Evolutionary conservation across 2,888 invertebrate genomes (phyloP).

Genomic region (Rhagonycha fulva): DNA sequence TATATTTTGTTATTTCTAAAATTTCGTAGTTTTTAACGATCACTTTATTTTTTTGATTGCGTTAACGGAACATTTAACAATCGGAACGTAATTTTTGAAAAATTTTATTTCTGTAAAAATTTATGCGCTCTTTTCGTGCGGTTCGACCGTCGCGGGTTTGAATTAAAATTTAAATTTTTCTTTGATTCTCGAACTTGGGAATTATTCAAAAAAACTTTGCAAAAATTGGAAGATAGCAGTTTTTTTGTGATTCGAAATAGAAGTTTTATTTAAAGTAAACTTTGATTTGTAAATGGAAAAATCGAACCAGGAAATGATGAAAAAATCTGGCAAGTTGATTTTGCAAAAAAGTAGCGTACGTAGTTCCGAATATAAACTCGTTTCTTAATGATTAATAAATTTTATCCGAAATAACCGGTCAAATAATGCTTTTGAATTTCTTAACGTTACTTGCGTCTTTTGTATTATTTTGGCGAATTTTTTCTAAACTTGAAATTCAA

Average conservation of each 20-base stretch:
- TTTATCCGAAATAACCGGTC: constrained; percentile 16
- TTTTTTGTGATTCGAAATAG: not conserved
- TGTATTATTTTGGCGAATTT: not conserved
- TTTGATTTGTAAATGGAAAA: not conserved
- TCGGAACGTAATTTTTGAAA: not conserved
- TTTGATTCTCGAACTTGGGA: not conserved
- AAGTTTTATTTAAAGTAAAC: not conserved
- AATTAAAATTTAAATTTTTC: not conserved
- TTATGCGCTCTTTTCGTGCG: not conserved
- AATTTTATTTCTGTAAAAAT: not conserved
- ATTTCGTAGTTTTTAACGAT: not conserved
- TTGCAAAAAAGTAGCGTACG: not conserved
- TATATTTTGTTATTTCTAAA: not conserved
- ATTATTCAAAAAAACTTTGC: not conserved
- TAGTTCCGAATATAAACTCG: constrained; percentile 18
- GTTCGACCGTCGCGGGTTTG: not conserved
- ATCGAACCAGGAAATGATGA: not conserved
- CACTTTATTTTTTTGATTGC: not conserved
- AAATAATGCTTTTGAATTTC: constrained; percentile 13
- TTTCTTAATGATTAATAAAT: constrained; percentile 23
- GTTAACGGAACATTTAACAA: not conserved
- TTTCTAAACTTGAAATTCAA: not conserved
- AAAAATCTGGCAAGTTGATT: not conserved
- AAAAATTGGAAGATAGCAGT: not conserved
- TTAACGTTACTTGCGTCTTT: not conserved